These are phyloP conservation scores for Palythoa grandiflora DNA, from an alignment of 92 coral and sea anemone species.

Conservation along the genomic window DNA sequence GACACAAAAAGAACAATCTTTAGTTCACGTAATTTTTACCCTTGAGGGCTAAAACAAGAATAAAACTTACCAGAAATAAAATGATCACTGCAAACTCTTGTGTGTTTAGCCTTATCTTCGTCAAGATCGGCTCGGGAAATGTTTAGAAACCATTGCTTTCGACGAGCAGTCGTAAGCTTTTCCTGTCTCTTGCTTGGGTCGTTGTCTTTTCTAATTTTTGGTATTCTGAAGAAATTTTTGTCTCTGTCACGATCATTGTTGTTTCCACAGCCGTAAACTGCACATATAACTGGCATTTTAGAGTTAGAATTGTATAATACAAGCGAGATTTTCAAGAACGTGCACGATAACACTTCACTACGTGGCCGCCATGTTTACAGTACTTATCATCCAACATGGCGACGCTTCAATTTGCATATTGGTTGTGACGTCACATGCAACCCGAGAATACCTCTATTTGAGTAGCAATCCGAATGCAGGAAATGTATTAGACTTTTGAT, in stretches of 20 bases:
- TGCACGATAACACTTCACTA: neutral
- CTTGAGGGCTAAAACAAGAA: neutral
- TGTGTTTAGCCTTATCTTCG: constrained; percentile 21
- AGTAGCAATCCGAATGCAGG: too few relatives aligned
- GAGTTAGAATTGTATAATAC: neutral
- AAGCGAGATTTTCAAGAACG: neutral
- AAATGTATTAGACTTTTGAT: too few relatives aligned
- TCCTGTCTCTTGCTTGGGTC: constrained; percentile 44
- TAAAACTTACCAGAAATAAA: constrained; percentile 70
- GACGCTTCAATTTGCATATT: constrained; percentile 3
- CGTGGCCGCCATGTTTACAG: constrained; percentile 13
- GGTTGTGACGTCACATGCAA: constrained; percentile 31
- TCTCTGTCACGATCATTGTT: constrained; percentile 14
- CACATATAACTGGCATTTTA: constrained; percentile 29
- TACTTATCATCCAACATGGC: constrained; percentile 29
- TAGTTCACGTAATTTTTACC: neutral
- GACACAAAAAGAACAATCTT: neutral
- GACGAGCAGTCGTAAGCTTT: constrained; percentile 32
- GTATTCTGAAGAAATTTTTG: constrained; percentile 36
- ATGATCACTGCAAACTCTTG: constrained; percentile 68
- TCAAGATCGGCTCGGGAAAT: neutral
- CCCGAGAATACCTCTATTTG: neutral
- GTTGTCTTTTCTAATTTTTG: constrained; percentile 9
- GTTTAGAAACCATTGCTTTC: neutral
- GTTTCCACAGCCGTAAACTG: constrained; percentile 34